phyloP scores from a whole-genome alignment of 2,113 vertebrate genomes.

The Antechinus flavipes region DNA sequence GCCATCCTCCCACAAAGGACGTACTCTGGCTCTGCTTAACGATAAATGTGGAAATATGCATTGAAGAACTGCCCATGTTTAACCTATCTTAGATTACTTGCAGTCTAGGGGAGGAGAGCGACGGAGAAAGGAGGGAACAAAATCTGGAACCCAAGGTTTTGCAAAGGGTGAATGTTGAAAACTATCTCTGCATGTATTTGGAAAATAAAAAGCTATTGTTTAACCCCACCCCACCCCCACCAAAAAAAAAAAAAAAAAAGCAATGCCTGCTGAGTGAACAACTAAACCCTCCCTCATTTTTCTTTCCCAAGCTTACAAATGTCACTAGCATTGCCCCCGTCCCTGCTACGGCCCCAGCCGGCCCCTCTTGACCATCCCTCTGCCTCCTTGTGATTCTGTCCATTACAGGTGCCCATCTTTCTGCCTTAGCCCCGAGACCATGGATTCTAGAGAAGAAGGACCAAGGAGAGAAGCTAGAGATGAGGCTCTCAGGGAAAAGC shows the following conservation, averaged over 20 bases:
- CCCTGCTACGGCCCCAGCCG: too few species aligned
- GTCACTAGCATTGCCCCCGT: neutral
- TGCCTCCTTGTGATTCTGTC: neutral
- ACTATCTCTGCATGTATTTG: too few species aligned
- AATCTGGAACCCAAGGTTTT: too few species aligned
- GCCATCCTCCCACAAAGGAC: neutral
- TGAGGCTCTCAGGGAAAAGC: neutral
- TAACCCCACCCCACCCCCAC: too few species aligned
- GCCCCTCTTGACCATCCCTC: neutral
- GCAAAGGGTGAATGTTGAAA: too few species aligned
- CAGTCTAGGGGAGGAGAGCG: too few species aligned
- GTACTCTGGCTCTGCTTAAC: neutral
- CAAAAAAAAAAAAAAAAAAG: too few species aligned
- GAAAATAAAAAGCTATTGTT: too few species aligned
- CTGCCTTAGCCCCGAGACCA: neutral
- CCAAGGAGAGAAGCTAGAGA: neutral
- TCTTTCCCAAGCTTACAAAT: neutral
- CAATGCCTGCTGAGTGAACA: neutral
- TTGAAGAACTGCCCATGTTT: too few species aligned
- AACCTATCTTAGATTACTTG: too few species aligned
- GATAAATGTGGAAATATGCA: too few species aligned
- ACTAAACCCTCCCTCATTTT: neutral
- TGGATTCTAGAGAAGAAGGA: neutral
- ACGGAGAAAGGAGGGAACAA: too few species aligned
- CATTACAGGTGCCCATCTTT: neutral